phyloP scores from a whole-genome alignment of 2,888 invertebrate species.

The Melieria picta region DNA sequence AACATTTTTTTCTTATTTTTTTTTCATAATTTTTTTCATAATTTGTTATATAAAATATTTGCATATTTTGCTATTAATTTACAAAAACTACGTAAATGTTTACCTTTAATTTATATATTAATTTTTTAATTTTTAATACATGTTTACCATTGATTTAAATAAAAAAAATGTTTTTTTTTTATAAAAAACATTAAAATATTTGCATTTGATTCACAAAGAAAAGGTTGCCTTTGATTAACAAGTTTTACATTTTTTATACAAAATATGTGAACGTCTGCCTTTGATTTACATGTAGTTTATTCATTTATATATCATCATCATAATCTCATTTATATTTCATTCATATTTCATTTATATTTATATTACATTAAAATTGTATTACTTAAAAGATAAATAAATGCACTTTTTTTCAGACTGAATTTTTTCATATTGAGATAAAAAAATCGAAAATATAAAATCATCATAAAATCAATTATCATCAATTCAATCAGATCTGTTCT shows the following conservation, averaged over 20 bases:
- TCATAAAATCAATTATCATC: too few relatives aligned
- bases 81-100: background rate
- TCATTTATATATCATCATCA: background rate
- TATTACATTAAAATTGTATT: background rate
- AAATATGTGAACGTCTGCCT: background rate
- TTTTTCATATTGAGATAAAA: too few relatives aligned
- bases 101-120: constrained; percentile 1
- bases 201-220: background rate
- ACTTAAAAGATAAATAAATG: too few relatives aligned
- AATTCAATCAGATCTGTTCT: too few relatives aligned
- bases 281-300: constrained; percentile 7
- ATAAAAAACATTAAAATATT: background rate
- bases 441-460: too few relatives aligned
- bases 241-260: background rate
- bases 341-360: background rate
- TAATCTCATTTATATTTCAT: background rate
- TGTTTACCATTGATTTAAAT: constrained; percentile 1
- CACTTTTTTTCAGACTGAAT: too few relatives aligned
- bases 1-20: too few relatives aligned
- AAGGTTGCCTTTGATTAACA: background rate
- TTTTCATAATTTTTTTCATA: background rate
- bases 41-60: background rate
- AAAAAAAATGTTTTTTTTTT: background rate
- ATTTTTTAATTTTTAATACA: background rate
- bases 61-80: background rate